Evolutionary conservation across 2,797 vertebrate species (phyloP).

Genomic region (Sparus aurata): DNA sequence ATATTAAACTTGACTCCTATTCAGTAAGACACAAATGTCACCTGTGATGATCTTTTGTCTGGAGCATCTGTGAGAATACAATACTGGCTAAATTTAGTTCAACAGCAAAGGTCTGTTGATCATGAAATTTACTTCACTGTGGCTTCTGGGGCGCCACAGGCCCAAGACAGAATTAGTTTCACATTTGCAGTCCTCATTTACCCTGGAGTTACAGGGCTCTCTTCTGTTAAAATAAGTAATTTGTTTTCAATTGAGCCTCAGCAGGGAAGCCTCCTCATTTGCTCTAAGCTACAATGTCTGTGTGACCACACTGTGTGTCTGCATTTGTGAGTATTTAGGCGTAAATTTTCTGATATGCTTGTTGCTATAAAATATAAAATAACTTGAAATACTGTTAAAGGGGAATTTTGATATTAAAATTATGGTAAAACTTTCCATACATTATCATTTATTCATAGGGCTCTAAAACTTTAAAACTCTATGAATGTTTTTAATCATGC

Average conservation of each 20-base stretch:
- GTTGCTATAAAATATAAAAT: slow-evolving; percentile 6
- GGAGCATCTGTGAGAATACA: slow-evolving; percentile 5
- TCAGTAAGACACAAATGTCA: slow-evolving; percentile 46
- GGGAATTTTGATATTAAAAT: neutral
- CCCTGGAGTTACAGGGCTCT: slow-evolving; percentile 55
- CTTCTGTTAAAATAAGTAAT: slow-evolving; percentile 69
- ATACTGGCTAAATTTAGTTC: slow-evolving; percentile 29
- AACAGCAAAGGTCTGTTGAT: slow-evolving; percentile 36
- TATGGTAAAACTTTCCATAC: too few relatives aligned
- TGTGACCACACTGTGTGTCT: slow-evolving; percentile 32
- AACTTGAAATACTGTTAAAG: too few relatives aligned
- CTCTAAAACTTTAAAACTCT: too few relatives aligned
- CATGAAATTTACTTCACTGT: slow-evolving; percentile 31
- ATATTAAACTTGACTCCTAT: slow-evolving; percentile 39
- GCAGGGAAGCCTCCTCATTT: slow-evolving; percentile 62
- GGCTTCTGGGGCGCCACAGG: slow-evolving; percentile 25
- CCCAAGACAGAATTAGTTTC: slow-evolving; percentile 41
- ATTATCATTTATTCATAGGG: too few relatives aligned
- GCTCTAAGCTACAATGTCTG: slow-evolving; percentile 47
- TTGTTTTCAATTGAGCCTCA: slow-evolving; percentile 72
- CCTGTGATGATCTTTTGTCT: slow-evolving; percentile 37
- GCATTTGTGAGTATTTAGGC: slow-evolving; percentile 5
- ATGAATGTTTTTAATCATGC: too few relatives aligned
- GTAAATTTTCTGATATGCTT: slow-evolving; percentile 55
- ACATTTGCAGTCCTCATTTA: slow-evolving; percentile 56